Percentiles rank a stretch among this genome's conserved stretches.
These are phyloP conservation scores for Atethmia centrago DNA, from an alignment of 2,888 invertebrate species.

Conservation along the genomic window DNA sequence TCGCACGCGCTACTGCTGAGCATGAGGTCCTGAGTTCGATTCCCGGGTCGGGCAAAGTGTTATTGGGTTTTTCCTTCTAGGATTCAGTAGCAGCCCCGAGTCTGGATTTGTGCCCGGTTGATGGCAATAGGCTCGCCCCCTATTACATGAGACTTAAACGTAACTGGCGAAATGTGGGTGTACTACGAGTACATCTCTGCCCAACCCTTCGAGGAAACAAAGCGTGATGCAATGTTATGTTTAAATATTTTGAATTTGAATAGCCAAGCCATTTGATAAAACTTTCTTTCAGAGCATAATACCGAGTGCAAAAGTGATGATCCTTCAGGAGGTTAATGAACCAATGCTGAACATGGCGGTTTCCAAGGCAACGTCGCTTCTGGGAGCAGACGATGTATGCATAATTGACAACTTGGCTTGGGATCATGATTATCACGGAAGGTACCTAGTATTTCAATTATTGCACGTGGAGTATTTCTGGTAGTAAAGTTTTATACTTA, in stretches of 20 bases:
- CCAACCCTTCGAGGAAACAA: too few relatives aligned
- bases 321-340: constrained; percentile 83
- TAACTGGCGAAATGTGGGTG: too few relatives aligned
- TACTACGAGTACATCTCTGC: too few relatives aligned
- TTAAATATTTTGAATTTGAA: neutral
- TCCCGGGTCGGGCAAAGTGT: too few relatives aligned
- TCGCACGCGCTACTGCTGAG: too few relatives aligned
- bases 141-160: too few relatives aligned
- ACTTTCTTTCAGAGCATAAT: constrained; percentile 73
- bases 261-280: neutral
- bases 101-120: too few relatives aligned
- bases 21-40: too few relatives aligned
- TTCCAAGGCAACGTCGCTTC: constrained; percentile 81
- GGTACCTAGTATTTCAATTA: constrained; percentile 65
- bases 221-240: too few relatives aligned
- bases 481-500: neutral
- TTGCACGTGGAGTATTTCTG: neutral
- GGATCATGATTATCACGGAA: constrained; percentile 82
- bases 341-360: constrained; percentile 83
- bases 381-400: constrained; percentile 81
- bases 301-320: constrained; percentile 79
- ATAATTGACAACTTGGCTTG: constrained; percentile 78
- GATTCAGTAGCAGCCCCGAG: too few relatives aligned
- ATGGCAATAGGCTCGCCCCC: too few relatives aligned
- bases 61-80: too few relatives aligned